Evolutionary conservation across 2,797 vertebrate species (phyloP).

Genomic region (Danio kyathit): DNA sequence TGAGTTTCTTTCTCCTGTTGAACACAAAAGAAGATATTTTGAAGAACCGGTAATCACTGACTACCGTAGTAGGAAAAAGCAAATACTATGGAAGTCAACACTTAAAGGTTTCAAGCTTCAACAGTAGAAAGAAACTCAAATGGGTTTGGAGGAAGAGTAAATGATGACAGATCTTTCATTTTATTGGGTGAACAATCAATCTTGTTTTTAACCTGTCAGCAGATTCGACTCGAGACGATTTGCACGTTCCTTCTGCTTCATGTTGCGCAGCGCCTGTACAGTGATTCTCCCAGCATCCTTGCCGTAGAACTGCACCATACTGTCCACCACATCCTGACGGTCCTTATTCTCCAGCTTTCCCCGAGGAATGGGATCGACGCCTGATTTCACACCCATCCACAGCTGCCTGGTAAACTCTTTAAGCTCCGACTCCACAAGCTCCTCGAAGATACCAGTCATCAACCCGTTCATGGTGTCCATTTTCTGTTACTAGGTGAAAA

Average conservation of each 20-base stretch:
- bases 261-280: not conserved
- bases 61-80: too few relatives aligned
- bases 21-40: too few relatives aligned
- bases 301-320: constrained; percentile 25
- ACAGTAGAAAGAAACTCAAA: too few relatives aligned
- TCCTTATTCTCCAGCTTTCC: constrained; percentile 9
- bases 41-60: too few relatives aligned
- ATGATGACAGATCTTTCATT: too few relatives aligned
- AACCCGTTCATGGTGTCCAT: not conserved
- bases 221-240: constrained; percentile 1
- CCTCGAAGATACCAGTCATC: not conserved
- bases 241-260: constrained; percentile 4
- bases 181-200: too few relatives aligned
- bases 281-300: not conserved
- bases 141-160: too few relatives aligned
- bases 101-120: too few relatives aligned
- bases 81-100: too few relatives aligned
- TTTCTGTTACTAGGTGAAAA: constrained; percentile 5
- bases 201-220: constrained; percentile 10
- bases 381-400: rapidly evolving
- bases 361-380: not conserved
- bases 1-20: too few relatives aligned
- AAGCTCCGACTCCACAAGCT: not conserved
- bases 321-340: not conserved
- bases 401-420: constrained; percentile 27